These are phyloP conservation scores for Phaethon lepturus DNA, from an alignment of 2,113 vertebrate genomes.

Conservation along the genomic window DNA sequence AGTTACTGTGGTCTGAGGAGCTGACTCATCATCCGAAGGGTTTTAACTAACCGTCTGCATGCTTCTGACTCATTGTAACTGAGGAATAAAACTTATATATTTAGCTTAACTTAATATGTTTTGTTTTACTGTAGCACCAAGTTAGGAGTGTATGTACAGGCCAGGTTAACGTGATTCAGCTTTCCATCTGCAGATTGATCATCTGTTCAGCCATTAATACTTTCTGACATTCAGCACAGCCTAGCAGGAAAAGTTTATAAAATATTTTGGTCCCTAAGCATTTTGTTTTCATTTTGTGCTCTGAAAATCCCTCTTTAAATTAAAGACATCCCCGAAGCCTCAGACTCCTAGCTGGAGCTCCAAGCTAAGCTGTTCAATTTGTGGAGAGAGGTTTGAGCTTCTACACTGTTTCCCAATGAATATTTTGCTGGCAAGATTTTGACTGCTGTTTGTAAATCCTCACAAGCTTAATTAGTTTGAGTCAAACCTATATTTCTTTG, in stretches of 20 bases:
- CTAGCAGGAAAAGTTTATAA: background rate
- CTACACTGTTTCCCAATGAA: background rate
- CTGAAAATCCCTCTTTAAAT: conserved; percentile 45
- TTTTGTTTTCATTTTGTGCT: conserved; percentile 57
- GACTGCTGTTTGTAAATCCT: conserved; percentile 40
- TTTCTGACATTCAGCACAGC: background rate
- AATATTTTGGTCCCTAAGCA: background rate
- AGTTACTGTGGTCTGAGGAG: background rate
- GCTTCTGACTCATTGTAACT: background rate
- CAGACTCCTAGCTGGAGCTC: background rate
- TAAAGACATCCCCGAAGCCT: conserved; percentile 20
- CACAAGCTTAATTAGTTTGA: conserved; percentile 46
- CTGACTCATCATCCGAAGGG: background rate
- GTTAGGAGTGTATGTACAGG: background rate
- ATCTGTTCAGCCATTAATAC: background rate
- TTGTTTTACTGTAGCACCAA: background rate
- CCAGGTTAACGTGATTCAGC: background rate
- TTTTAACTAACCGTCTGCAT: conserved; percentile 8
- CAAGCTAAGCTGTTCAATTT: conserved; percentile 33
- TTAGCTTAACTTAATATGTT: background rate
- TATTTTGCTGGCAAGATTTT: conserved; percentile 27
- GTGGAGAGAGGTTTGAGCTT: background rate
- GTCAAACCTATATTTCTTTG: conserved; percentile 16
- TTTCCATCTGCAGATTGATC: background rate
- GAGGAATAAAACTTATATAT: background rate